Conservation (phyloP, 2,797 vertebrate genomes). For the Brachyrhaphis roseni region DNA sequence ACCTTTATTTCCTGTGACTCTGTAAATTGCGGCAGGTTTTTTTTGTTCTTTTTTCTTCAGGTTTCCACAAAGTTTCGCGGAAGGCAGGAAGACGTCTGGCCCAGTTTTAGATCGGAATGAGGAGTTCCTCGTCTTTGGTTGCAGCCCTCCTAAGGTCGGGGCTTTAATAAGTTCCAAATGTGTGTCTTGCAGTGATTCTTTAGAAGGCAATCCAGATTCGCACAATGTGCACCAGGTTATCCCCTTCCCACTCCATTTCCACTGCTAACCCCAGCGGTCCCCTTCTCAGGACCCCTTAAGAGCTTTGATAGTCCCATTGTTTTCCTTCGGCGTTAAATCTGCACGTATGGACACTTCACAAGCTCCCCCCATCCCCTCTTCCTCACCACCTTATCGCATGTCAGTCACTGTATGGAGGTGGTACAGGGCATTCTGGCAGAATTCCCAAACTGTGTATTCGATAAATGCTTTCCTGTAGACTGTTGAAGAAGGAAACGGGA, state of each 20-base stretch:
- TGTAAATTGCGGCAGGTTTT: slow-evolving; percentile 32
- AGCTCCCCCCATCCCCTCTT: slow-evolving; percentile 30
- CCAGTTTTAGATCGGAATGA: slow-evolving; percentile 39
- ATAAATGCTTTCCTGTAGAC: slow-evolving; percentile 53
- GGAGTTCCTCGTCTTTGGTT: slow-evolving; percentile 48
- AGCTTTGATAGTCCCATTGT: slow-evolving; percentile 69
- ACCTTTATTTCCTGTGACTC: slow-evolving; percentile 60
- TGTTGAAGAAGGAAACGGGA: slow-evolving; percentile 46
- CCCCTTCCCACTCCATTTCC: slow-evolving; percentile 20
- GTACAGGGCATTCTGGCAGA: slow-evolving; percentile 4
- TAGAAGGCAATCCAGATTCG: slow-evolving; percentile 47
- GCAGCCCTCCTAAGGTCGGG: slow-evolving; percentile 56
- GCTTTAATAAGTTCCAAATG: slow-evolving; percentile 78
- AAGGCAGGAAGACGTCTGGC: slow-evolving; percentile 44
- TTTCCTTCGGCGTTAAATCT: slow-evolving; percentile 54
- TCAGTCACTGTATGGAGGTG: background rate
- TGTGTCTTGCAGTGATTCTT: slow-evolving; percentile 25
- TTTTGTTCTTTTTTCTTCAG: background rate
- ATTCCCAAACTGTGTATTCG: slow-evolving; percentile 15
- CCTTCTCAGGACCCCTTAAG: slow-evolving; percentile 42
- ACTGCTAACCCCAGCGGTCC: slow-evolving; percentile 42
- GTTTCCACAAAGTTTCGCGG: slow-evolving; percentile 16
- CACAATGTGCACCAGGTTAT: slow-evolving; percentile 46
- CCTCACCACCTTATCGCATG: slow-evolving; percentile 30
- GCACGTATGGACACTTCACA: slow-evolving; percentile 62